Percentiles rank a stretch among this genome's conserved stretches.
These are phyloP conservation scores for Calycopis cecrops DNA, from an alignment of 1,140 invertebrate genomes.

Conservation along the genomic window DNA sequence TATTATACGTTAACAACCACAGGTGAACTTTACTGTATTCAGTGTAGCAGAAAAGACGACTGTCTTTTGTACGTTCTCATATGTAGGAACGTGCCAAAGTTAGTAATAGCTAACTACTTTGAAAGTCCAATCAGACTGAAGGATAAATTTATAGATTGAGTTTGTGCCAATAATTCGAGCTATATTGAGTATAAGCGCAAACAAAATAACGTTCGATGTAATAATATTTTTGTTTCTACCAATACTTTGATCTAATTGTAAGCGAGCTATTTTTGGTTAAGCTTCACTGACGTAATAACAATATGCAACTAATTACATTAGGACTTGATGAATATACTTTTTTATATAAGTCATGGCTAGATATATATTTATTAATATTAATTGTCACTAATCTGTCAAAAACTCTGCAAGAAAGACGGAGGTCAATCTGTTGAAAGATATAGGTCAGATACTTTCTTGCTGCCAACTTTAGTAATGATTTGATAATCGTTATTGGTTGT, in stretches of 20 bases:
- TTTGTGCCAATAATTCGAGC: conserved; percentile 52
- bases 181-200: conserved; percentile 23
- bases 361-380: conserved; percentile 10
- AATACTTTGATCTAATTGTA: conserved; percentile 3
- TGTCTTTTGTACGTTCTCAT: conserved; percentile 61
- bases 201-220: conserved; percentile 6
- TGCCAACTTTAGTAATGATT: conserved; percentile 8
- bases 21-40: conserved; percentile 34
- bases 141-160: conserved; percentile 55
- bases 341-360: background rate
- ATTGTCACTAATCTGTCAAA: conserved; percentile 11
- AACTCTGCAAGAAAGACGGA: conserved; percentile 7
- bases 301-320: background rate
- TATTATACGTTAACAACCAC: background rate
- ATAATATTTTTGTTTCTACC: conserved; percentile 6
- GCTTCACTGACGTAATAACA: background rate
- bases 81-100: conserved; percentile 52
- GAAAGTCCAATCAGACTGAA: conserved; percentile 54
- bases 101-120: conserved; percentile 35
- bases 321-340: background rate
- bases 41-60: conserved; percentile 30
- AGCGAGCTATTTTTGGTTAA: background rate
- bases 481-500: background rate
- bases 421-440: conserved; percentile 14
- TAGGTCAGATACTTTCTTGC: conserved; percentile 11